Base-by-base conservation (phyloP, 23 tunicate species). In the Diplosoma virens region DNA sequence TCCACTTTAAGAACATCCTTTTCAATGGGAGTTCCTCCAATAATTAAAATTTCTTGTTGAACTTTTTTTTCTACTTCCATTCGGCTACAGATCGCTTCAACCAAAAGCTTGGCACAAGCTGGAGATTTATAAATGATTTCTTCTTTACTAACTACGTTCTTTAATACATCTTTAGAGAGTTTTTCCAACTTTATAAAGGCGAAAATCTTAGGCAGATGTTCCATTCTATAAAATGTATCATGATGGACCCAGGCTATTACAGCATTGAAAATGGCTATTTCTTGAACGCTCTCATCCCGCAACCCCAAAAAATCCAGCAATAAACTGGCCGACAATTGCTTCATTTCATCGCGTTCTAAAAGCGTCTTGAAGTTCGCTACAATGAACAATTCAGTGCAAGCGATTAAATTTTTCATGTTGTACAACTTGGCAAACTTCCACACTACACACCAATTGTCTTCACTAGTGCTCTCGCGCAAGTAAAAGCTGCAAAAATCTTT, bases 21-120 rank as follows among this genome's bases (percentile, higher is more conserved):
- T 27, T 72, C 78, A 25, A 1, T 24, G 23, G 78, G 78, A 2
- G 41, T 16, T 47, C 78, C 78, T 47, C 78, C 78, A 47, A 72
- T 17, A 47, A 72, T 14, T 3, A 68, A 3, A 11, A 68, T 2
- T 30, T 63, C 69, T 16, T 63, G 11, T 16, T 7, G 20, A 16
- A 34, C 24, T 3, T 34, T 36, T 20, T 68, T 41, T 3, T n/a
- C 54, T 20, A 9, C 53, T 18, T 68, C 53, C 29, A 68, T 20
- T 29, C n/a, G 33, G 2, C 48, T 27, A 33, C 60, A 47, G 16
- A 72, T 2, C 17, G 61, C 60, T 26, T 72, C 27, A 2, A 72
- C 25, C 3, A 72, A 3, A 28, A 47, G 59, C 20, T 72, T 72
- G 7, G 78, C 37, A 22, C 78, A 47, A 50, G 37, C 61, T 9